Evolutionary conservation across 1,140 invertebrate genomes (phyloP), one percentile per base, ranked within the genome.

Genomic region (Lucilia sericata): DNA sequence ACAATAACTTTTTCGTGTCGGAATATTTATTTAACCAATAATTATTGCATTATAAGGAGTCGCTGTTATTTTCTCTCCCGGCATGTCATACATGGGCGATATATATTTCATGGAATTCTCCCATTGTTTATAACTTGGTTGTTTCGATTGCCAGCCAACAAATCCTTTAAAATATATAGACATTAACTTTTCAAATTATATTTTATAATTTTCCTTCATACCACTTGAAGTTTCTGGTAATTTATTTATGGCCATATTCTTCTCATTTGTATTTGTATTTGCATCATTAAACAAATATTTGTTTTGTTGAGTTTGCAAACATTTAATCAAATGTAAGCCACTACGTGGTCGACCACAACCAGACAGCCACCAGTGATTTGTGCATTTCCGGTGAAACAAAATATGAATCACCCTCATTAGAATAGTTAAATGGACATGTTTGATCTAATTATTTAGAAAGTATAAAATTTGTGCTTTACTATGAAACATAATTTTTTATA

Each of bases 41-140:
- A 88, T 85, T 60, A 91, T 88, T 12, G 75, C 70, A 83, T 88
- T 86, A 74, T 91, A 91, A 4, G 89, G 87, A 1, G 86, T 87
- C 14, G 85, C 80, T n/a, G 88, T 89, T 3, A 91, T 78, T 3
- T 87, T 88, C 30, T 87, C 87, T n/a, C 88, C 88, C 0, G 87
- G 74, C 89, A 91, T 91, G 4, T 87, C 87, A 47, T 82, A 82
- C 0, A 88, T 85, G 3, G 89, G 89, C 0, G 89, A 91, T 5
- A 87, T 83, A 51, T 91, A 90, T 80, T 87, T 87, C 87, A 89
- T 91, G 2, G 89, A 91, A 17, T 88, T 86, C 42, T 91, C 89
- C 42, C 90, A 84, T 47, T 87, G 85, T 12, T 76, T 82, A 19
- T 91, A 91, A 49, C 82, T 81, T 5, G 85, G 74, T 7, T 47